Evolutionary conservation across 2,113 vertebrate species (phyloP).

Genomic region (Eulemur rufifrons): DNA sequence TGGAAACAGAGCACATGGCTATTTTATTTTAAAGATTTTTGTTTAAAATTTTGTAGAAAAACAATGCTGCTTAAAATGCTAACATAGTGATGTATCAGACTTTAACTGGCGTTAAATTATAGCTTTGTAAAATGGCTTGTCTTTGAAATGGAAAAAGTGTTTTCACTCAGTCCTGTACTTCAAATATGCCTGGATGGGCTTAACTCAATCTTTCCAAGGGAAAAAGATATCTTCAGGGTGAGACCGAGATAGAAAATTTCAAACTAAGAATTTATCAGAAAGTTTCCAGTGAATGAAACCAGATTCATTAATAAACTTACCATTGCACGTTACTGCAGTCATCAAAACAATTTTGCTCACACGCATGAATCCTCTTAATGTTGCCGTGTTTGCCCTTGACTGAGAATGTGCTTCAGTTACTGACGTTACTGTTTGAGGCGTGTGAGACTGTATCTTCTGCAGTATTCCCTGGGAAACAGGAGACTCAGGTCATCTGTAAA

Average conservation of each 20-base stretch:
- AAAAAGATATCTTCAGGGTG: neutral
- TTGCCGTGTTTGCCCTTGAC: neutral
- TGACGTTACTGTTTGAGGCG: neutral
- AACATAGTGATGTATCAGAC: neutral
- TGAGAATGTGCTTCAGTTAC: neutral
- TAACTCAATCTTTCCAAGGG: neutral
- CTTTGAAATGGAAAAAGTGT: neutral
- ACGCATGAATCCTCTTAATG: neutral
- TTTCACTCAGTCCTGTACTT: neutral
- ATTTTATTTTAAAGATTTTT: neutral
- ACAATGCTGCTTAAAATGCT: neutral
- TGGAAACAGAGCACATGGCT: neutral
- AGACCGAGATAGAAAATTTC: constrained; percentile 29
- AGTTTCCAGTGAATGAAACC: neutral
- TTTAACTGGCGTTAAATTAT: neutral
- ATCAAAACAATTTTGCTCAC: neutral
- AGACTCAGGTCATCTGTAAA: neutral
- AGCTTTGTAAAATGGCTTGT: neutral
- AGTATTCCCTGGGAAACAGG: neutral
- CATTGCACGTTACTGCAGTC: neutral
- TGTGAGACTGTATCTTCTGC: neutral
- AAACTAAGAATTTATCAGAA: neutral
- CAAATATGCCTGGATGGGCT: neutral
- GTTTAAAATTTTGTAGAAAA: neutral
- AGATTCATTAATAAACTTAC: neutral